Conservation (phyloP, 1,140 invertebrate genomes). For the Carcinoscorpius rotundicauda region DNA sequence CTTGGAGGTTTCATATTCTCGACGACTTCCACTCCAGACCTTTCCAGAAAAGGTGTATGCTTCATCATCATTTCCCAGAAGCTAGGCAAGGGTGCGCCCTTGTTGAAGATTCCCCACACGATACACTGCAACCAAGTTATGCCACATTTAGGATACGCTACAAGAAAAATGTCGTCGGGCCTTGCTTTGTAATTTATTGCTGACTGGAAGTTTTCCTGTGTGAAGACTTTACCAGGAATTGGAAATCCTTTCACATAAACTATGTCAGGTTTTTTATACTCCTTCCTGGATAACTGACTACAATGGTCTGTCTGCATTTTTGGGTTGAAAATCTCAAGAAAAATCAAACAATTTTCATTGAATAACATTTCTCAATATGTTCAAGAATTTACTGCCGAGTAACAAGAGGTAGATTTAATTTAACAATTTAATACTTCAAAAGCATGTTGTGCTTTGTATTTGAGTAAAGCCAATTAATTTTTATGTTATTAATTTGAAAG, state of each 20-base stretch:
- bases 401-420: too few relatives aligned
- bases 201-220: constrained; percentile 1
- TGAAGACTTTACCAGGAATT: background rate
- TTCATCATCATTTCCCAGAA: background rate
- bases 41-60: constrained; percentile 2
- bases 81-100: background rate
- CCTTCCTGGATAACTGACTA: too few relatives aligned
- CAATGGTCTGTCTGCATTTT: too few relatives aligned
- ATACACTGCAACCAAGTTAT: constrained; percentile 11
- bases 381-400: too few relatives aligned
- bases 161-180: constrained; percentile 30
- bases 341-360: too few relatives aligned
- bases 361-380: too few relatives aligned
- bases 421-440: too few relatives aligned
- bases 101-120: background rate
- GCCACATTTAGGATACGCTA: constrained; percentile 31
- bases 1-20: background rate
- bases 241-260: background rate
- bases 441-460: too few relatives aligned
- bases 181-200: constrained; percentile 14
- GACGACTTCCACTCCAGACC: constrained; percentile 4
- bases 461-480: too few relatives aligned
- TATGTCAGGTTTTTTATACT: background rate
- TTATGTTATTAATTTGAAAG: too few relatives aligned
- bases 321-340: too few relatives aligned